phyloP scores from a whole-genome alignment of 2,797 vertebrate species.

The Apogon hyalosoma region DNA sequence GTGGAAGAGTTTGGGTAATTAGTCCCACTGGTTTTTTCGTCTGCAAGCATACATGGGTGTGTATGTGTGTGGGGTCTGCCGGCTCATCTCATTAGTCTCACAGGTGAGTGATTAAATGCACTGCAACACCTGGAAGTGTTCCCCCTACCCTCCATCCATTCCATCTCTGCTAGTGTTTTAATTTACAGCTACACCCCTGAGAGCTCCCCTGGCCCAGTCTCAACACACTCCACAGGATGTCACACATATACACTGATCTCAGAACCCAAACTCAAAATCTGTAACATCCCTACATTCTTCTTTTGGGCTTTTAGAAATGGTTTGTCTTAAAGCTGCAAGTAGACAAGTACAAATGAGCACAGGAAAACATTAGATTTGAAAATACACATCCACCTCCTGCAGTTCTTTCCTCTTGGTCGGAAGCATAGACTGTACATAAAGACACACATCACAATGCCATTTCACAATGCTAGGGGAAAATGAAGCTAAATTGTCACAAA shows the following conservation, averaged over 20 bases:
- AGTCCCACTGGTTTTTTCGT: constrained; percentile 72
- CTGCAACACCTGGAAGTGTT: constrained; percentile 81
- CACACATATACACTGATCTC: constrained; percentile 12
- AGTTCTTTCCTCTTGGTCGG: no score
- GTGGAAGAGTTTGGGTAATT: constrained; percentile 77
- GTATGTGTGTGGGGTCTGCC: constrained; percentile 23
- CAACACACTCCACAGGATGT: constrained; percentile 41
- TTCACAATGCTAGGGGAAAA: no score
- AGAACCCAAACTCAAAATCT: constrained; percentile 7
- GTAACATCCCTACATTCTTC: constrained; percentile 3
- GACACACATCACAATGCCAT: no score
- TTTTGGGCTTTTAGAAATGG: constrained; percentile 10
- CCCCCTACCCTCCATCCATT: constrained; percentile 49
- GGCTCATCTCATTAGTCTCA: constrained; percentile 79
- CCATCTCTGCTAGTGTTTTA: constrained; percentile 62
- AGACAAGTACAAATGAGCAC: neutral
- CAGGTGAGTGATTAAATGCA: constrained; percentile 84
- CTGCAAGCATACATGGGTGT: constrained; percentile 14
- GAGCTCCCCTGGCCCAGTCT: constrained; percentile 39
- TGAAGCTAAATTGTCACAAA: no score
- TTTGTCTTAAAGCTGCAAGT: neutral
- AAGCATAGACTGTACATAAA: no score
- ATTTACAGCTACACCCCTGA: constrained; percentile 60
- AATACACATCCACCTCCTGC: no score
- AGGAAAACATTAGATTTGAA: no score